Evolutionary conservation across 2,888 invertebrate species (phyloP).

Genomic region (Nowickia ferox): DNA sequence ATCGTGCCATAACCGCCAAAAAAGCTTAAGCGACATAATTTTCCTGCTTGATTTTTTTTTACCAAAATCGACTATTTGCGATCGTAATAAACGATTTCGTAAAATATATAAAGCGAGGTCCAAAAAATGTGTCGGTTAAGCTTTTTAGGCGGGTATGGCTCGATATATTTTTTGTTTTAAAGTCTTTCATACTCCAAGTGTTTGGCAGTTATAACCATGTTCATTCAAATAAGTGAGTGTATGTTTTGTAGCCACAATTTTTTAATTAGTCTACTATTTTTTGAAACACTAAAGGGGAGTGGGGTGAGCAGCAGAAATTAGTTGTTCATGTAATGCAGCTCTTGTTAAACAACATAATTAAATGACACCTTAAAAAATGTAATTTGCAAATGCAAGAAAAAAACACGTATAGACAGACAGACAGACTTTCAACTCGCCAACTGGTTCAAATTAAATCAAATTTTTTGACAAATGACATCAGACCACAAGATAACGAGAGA

Average conservation of each 20-base stretch:
- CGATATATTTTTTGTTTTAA: not conserved
- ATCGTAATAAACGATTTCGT: too few relatives aligned
- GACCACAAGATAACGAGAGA: not conserved
- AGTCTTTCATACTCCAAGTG: not conserved
- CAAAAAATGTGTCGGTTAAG: too few relatives aligned
- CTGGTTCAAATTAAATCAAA: constrained; percentile 32
- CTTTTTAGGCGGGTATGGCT: too few relatives aligned
- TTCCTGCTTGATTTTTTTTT: too few relatives aligned
- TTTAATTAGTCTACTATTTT: constrained; percentile 43
- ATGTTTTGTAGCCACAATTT: constrained; percentile 11
- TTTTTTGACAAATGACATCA: constrained; percentile 43
- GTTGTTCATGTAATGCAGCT: constrained; percentile 17
- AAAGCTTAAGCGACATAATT: too few relatives aligned
- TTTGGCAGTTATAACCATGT: not conserved
- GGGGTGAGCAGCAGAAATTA: too few relatives aligned
- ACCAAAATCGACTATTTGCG: too few relatives aligned
- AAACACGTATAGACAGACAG: not conserved
- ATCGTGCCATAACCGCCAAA: too few relatives aligned
- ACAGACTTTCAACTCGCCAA: not conserved
- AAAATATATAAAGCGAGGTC: too few relatives aligned
- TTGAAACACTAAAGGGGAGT: not conserved
- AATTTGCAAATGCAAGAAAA: not conserved
- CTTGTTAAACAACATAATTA: constrained; percentile 67
- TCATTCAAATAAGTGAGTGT: not conserved
- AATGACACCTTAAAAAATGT: constrained; percentile 59